phyloP scores from a whole-genome alignment of 2,797 vertebrate species.

The Emydoidea blandingii region DNA sequence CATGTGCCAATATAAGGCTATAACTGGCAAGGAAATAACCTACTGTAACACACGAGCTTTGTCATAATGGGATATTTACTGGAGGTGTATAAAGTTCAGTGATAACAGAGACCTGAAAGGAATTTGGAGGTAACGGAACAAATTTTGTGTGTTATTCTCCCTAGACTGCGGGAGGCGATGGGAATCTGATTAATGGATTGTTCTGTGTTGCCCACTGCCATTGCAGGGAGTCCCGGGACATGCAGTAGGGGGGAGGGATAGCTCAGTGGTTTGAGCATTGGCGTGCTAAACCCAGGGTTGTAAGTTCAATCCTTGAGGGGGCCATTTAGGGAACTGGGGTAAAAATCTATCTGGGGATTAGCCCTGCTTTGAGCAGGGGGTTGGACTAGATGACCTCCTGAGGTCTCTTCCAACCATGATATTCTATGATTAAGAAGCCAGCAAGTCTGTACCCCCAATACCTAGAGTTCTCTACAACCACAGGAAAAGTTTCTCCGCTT shows the following conservation, averaged over 20 bases:
- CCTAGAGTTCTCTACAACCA: neutral
- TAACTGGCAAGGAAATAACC: neutral
- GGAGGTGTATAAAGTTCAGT: rapidly evolving
- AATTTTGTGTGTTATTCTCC: neutral
- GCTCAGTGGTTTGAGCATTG: no score
- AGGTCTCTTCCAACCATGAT: no score
- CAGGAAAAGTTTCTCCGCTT: neutral
- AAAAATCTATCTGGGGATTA: no score
- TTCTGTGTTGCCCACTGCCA: neutral
- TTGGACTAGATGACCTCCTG: no score
- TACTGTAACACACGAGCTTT: rapidly evolving
- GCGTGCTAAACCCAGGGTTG: no score
- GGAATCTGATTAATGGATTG: neutral
- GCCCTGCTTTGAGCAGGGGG: no score
- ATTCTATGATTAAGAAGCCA: neutral
- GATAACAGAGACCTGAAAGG: neutral
- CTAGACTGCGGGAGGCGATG: neutral
- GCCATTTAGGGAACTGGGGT: no score
- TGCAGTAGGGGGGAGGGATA: neutral
- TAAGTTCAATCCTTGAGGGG: no score
- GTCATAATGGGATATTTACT: rapidly evolving
- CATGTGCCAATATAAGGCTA: neutral
- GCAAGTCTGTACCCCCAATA: conserved; percentile 14
- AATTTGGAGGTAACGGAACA: neutral
- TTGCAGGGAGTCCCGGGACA: neutral